A percentile compares a stretch with the other conserved stretches of the same genome.
These are phyloP conservation scores for Halisarca cf. caerulea DNA, from an alignment of 37 sponge, comb jelly and placozoan genomes.

Conservation along the genomic window DNA sequence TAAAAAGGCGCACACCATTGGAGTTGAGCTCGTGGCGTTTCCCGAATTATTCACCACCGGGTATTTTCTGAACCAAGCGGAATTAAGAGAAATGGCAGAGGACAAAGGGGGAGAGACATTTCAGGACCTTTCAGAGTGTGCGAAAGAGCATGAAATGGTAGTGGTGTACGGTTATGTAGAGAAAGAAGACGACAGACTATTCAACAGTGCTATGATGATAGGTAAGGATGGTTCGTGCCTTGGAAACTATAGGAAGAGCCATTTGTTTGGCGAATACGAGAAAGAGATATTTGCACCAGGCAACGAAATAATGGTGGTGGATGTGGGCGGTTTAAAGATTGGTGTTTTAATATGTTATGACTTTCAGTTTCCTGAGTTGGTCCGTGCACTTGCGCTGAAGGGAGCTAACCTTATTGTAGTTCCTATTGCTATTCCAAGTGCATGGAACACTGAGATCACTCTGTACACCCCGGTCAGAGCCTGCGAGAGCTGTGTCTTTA, in stretches of 20 bases:
- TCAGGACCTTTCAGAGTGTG: conserved; percentile 40
- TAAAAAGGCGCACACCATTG: conserved; percentile 7
- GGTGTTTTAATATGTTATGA: conserved; percentile 65
- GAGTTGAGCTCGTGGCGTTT: conserved; percentile 50
- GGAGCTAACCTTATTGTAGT: conserved; percentile 47
- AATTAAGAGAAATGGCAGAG: conserved; percentile 43
- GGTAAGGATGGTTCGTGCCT: conserved; percentile 45
- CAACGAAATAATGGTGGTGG: conserved; percentile 13
- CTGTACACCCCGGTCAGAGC: conserved; percentile 25
- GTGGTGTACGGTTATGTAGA: conserved; percentile 71
- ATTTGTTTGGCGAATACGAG: conserved; percentile 28
- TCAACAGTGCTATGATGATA: conserved; percentile 62
- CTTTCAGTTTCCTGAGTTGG: conserved; percentile 55
- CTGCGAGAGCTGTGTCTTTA: conserved; percentile 42
- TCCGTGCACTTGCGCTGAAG: conserved; percentile 31
- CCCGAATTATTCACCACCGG: conserved; percentile 62
- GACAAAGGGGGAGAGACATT: conserved; percentile 34
- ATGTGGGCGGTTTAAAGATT: conserved; percentile 55
- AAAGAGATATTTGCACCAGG: conserved; percentile 48
- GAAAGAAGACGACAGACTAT: conserved; percentile 1
- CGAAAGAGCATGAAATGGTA: conserved; percentile 18
- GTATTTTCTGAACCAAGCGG: conserved; percentile 27
- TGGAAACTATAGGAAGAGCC: conserved; percentile 56
- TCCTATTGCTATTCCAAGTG: conserved; percentile 31
- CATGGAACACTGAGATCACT: background rate